phyloP scores from a whole-genome alignment of 2,797 vertebrate genomes.

The Etheostoma perlongum region DNA sequence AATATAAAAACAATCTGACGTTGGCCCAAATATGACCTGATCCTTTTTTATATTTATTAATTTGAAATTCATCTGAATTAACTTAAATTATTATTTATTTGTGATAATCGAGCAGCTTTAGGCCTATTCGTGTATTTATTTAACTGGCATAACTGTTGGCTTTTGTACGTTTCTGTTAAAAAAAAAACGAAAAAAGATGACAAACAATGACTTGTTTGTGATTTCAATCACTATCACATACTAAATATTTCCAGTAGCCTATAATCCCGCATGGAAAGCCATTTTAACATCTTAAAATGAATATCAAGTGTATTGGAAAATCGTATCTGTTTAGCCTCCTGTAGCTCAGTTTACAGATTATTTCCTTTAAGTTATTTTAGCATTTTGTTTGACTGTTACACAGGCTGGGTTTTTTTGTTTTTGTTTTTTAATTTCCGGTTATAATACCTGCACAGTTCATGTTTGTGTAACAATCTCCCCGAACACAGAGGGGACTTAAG shows the following conservation, averaged over 20 bases:
- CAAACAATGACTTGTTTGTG: neutral
- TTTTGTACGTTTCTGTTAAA: neutral
- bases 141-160: neutral
- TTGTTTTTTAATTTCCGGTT: slow-evolving; percentile 5
- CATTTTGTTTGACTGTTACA: slow-evolving; percentile 8
- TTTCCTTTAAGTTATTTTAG: neutral
- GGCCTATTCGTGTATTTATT: slow-evolving; percentile 5
- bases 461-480: slow-evolving; percentile 8
- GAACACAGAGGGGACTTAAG: slow-evolving; percentile 18
- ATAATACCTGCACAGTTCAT: slow-evolving; percentile 9
- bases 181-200: neutral
- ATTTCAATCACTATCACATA: neutral
- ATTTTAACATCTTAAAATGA: neutral
- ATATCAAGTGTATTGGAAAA: neutral
- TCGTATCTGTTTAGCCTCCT: neutral
- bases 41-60: neutral
- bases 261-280: neutral
- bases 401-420: neutral
- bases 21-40: neutral
- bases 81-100: neutral
- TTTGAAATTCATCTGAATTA: neutral
- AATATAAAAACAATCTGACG: neutral
- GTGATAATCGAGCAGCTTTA: neutral
- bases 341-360: neutral
- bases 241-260: neutral